Conservation (phyloP, 2,113 vertebrate species). For the Phrynosoma platyrhinos region DNA sequence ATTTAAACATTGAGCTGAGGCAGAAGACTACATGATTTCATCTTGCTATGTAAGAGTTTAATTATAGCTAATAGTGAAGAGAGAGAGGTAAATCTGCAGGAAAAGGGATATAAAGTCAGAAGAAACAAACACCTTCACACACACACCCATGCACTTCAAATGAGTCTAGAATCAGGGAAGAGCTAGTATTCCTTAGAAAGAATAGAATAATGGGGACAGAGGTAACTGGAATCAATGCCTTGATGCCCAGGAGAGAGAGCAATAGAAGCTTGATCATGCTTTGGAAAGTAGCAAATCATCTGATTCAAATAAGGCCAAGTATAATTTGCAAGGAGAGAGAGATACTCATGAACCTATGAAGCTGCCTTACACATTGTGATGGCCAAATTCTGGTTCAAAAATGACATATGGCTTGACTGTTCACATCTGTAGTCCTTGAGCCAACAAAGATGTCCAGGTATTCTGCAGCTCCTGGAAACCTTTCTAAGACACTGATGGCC, state of each 20-base stretch:
- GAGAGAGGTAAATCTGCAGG: neutral
- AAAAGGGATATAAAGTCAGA: neutral
- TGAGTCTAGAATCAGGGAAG: neutral
- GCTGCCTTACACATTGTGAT: neutral
- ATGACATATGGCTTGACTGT: neutral
- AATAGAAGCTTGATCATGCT: neutral
- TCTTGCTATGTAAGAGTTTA: neutral
- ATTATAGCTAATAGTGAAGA: neutral
- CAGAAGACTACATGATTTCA: neutral
- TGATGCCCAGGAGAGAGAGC: neutral
- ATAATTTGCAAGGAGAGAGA: neutral
- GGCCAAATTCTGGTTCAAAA: neutral
- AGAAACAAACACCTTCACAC: fast-evolving
- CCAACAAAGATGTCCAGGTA: neutral
- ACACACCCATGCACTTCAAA: neutral
- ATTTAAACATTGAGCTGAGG: neutral
- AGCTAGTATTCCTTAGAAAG: neutral
- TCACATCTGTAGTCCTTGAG: neutral
- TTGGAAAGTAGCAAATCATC: neutral
- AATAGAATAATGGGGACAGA: neutral
- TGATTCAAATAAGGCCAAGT: neutral
- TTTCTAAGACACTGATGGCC: neutral
- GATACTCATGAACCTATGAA: neutral
- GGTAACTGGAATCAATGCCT: neutral
- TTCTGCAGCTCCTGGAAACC: neutral